phyloP scores from a whole-genome alignment of 2,888 invertebrate genomes.

The Diaprepes abbreviatus region DNA sequence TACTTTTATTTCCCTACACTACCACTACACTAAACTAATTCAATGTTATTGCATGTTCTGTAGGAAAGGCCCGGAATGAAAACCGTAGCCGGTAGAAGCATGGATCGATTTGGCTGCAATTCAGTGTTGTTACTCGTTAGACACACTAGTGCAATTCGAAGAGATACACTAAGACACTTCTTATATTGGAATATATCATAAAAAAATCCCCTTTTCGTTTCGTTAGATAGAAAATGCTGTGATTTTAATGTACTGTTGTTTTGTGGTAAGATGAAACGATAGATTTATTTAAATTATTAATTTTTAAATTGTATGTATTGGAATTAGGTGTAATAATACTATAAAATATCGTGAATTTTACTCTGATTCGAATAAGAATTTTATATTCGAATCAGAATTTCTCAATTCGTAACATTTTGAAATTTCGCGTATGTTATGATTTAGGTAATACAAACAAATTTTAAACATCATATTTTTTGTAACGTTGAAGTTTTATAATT shows the following conservation, averaged over 20 bases:
- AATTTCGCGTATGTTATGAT: no score
- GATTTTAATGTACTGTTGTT: conserved; percentile 16
- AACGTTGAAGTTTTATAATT: no score
- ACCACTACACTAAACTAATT: background rate
- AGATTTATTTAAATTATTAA: background rate
- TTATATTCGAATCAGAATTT: no score
- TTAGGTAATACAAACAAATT: no score
- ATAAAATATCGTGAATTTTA: no score
- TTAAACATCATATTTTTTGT: no score
- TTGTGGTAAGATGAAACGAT: background rate
- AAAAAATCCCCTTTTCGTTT: conserved; percentile 1
- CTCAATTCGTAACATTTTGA: no score
- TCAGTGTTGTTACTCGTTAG: conserved; percentile 8
- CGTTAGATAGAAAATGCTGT: conserved; percentile 18
- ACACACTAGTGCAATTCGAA: conserved; percentile 24
- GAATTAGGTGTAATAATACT: background rate
- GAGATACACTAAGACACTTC: conserved; percentile 37
- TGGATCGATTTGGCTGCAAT: conserved; percentile 28
- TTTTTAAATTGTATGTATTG: background rate
- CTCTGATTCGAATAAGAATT: no score
- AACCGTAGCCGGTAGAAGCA: conserved; percentile 27
- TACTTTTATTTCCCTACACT: background rate
- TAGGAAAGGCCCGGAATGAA: conserved; percentile 56
- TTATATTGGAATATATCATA: conserved; percentile 17
- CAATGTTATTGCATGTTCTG: conserved; percentile 56